phyloP scores from a whole-genome alignment of 1,140 invertebrate species.

The Zaprionus taronus region DNA sequence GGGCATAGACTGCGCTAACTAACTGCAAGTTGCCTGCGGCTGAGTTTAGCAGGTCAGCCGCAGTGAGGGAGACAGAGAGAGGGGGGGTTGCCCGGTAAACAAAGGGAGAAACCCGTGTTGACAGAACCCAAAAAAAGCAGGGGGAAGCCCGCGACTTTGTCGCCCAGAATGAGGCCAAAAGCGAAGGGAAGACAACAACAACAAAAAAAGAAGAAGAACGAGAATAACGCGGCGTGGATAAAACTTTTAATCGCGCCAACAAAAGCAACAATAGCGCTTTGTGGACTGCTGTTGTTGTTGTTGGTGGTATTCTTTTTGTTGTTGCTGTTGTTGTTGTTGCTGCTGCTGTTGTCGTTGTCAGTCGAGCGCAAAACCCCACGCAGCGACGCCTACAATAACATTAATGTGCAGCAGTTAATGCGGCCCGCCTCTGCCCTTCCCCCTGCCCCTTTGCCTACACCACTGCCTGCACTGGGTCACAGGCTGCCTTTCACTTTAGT shows the following conservation, averaged over 20 bases:
- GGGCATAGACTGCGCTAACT: constrained; percentile 16
- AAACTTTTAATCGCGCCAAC: constrained; percentile 80
- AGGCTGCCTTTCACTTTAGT: constrained; percentile 55
- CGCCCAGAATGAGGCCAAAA: constrained; percentile 71
- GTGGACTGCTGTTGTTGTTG: constrained; percentile 18
- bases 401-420: constrained; percentile 80
- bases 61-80: constrained; percentile 40
- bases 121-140: constrained; percentile 35
- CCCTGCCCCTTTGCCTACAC: not conserved
- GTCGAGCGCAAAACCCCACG: constrained; percentile 66
- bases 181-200: constrained; percentile 64
- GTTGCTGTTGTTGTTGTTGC: constrained; percentile 19
- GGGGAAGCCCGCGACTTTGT: constrained; percentile 65
- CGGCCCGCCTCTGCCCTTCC: constrained; percentile 14
- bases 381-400: constrained; percentile 72
- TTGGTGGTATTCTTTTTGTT: constrained; percentile 14
- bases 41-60: constrained; percentile 83
- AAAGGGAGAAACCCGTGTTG: constrained; percentile 32
- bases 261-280: constrained; percentile 70
- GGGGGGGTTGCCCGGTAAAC: not conserved
- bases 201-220: not conserved
- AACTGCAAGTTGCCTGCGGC: constrained; percentile 39
- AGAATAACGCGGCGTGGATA: constrained; percentile 42
- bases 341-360: constrained; percentile 49
- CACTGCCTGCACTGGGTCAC: constrained; percentile 27